Conservation (phyloP, 64 coral and sea anemone species). For the Montipora cactus region DNA sequence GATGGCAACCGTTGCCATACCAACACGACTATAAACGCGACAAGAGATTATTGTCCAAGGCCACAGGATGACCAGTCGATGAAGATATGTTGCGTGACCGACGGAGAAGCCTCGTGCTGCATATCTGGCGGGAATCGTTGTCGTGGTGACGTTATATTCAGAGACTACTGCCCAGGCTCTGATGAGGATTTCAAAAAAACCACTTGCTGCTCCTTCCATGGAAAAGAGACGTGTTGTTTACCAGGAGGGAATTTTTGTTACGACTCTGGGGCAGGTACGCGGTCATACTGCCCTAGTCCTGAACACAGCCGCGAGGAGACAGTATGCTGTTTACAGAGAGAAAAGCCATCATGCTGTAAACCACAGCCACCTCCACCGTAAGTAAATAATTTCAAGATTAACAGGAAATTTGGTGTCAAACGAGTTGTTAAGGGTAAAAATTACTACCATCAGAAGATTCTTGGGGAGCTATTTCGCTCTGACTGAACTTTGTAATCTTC, state of each 20-base stretch:
- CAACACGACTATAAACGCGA: background rate
- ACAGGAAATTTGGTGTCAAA: background rate
- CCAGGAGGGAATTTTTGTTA: background rate
- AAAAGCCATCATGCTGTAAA: background rate
- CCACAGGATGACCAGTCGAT: background rate
- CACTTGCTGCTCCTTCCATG: background rate
- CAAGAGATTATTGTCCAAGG: background rate
- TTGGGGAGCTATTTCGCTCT: too few relatives aligned
- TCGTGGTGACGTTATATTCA: background rate
- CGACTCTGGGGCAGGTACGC: background rate
- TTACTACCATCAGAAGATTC: too few relatives aligned
- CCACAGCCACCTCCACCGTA: background rate
- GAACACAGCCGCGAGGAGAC: background rate
- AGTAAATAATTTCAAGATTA: background rate
- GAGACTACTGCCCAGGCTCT: background rate
- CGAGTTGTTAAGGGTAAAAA: background rate
- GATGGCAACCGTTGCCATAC: background rate
- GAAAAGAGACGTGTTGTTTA: background rate
- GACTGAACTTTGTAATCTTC: too few relatives aligned
- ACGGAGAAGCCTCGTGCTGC: background rate
- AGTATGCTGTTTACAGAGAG: background rate
- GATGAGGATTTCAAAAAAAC: background rate
- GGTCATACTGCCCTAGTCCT: background rate
- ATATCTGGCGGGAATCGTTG: conserved; percentile 20
- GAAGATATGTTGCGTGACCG: background rate